Evolutionary conservation across 1,140 invertebrate species (phyloP), one percentile per base, ranked within the genome.

Genomic region (Drosophila funebris): DNA sequence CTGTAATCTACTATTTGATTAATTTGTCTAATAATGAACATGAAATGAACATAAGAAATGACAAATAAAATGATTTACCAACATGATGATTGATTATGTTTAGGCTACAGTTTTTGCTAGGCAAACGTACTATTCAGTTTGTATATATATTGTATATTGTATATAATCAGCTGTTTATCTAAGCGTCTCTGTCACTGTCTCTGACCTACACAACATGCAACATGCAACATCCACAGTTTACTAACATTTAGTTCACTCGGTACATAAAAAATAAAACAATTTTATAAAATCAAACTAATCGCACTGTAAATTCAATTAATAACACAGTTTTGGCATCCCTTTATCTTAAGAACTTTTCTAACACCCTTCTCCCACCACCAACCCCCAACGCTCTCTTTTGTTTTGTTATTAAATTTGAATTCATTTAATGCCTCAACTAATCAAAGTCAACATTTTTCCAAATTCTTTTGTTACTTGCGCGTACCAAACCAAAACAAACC

Each of bases 401-500:
- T n/a, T n/a, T n/a, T n/a, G n/a, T n/a, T n/a, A n/a, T n/a, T n/a
- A 8, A 18, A 11, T 36, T 52, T 11, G 57, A 63, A 43, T 56
- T 36, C 44, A 31, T 20, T 73, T 63, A 78, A 78, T 79, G 43
- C 52, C 66, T 48, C 78, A 61, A 82, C 79, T 82, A 85, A 85
- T 85, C 53, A 36, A 56, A 78, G 62, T 73, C 18, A 71, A 85
- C 54, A 81, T 87, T 85, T 85, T 85, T 85, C 78, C 70, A 85
- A 85, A 85, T 87, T 85, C 43, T 83, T 69, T 69, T 73, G 39
- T n/a, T 20, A 53, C 37, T 13, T 81, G 50, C 73, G 74, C 78
- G 58, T 77, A 58, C 37, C 56, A 66, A 74, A 60, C 54, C 16
- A 14, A 56, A 37, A 61, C 14, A 57, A 62, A 71, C 16, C 9